Evolutionary conservation across 2,797 vertebrate species (phyloP).

Genomic region (Vespertilio murinus): DNA sequence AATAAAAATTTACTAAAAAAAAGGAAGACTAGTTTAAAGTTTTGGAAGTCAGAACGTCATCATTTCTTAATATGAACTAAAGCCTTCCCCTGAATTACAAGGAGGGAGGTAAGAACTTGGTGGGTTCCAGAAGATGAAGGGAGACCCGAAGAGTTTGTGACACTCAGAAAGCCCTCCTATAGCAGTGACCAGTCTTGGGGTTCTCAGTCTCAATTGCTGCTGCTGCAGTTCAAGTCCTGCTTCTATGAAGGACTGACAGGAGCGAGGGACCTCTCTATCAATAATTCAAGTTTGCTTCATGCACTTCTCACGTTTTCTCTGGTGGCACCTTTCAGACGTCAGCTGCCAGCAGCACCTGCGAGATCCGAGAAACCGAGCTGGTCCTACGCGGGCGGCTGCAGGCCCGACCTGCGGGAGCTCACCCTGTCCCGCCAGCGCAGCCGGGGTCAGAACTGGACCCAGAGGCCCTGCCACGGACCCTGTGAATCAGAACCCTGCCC

Average conservation of each 20-base stretch:
- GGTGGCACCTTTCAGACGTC: neutral
- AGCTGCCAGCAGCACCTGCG: neutral
- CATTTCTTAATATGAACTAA: neutral
- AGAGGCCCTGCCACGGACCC: no score
- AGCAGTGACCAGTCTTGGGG: no score
- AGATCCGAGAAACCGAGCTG: neutral
- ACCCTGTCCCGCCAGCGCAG: neutral
- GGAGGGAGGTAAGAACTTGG: neutral
- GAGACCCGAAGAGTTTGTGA: neutral
- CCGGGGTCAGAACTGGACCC: neutral
- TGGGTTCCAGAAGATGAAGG: neutral
- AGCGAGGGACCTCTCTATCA: neutral
- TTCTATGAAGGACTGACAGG: neutral
- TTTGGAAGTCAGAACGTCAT: neutral
- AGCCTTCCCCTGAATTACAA: neutral
- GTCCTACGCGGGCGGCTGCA: neutral
- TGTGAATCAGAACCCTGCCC: neutral
- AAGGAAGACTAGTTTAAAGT: neutral
- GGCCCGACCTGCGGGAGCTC: fast-evolving
- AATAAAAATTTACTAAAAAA: no score
- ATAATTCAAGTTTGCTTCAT: neutral
- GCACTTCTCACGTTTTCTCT: neutral
- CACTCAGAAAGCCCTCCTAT: neutral
- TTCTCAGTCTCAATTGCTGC: neutral
- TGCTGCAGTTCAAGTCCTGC: neutral